These are phyloP conservation scores for Taurulus bubalis DNA, from an alignment of 2,113 vertebrate species.

Conservation along the genomic window DNA sequence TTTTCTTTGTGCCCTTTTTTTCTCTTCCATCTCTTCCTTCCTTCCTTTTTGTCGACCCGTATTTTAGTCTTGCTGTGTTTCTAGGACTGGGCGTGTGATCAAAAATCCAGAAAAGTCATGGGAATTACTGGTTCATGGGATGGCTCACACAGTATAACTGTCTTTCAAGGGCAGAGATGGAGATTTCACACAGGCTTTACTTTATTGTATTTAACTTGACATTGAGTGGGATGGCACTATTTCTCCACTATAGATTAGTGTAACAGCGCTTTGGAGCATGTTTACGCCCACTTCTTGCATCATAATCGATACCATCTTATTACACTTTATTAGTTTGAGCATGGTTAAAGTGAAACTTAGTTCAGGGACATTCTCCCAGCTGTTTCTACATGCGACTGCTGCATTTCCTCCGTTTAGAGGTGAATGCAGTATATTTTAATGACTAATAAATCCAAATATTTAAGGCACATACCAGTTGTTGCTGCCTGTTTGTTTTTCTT, in stretches of 20 bases:
- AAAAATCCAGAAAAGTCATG: neutral
- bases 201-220: neutral
- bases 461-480: conserved; percentile 4
- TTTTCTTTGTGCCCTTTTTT: conserved; percentile 58
- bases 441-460: conserved; percentile 28
- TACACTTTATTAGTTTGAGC: conserved; percentile 9
- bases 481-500: neutral
- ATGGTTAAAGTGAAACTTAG: neutral
- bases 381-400: neutral
- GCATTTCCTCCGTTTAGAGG: neutral
- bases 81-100: neutral
- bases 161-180: neutral
- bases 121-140: neutral
- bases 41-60: conserved; percentile 17
- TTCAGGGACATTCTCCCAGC: neutral
- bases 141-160: neutral
- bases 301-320: neutral
- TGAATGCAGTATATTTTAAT: neutral
- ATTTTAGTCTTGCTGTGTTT: conserved; percentile 10
- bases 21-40: neutral
- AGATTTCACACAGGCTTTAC: neutral
- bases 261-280: neutral
- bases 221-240: neutral
- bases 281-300: neutral
- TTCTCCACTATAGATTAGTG: neutral